phyloP scores from a whole-genome alignment of 1,140 invertebrate genomes.

The Potamilus streckersoni region DNA sequence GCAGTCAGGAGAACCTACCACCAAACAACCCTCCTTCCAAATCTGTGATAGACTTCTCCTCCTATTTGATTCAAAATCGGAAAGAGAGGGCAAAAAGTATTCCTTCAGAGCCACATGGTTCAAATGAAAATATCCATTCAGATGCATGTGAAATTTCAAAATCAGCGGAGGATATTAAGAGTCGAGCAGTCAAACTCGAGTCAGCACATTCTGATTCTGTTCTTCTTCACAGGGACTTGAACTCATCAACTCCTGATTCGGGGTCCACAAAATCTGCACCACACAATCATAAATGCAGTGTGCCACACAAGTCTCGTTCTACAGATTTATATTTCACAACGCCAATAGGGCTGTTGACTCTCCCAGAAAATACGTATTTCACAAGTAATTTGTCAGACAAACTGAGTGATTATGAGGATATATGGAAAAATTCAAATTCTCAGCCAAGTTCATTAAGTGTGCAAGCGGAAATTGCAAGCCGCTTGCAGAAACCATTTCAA shows the following conservation, averaged over 20 bases:
- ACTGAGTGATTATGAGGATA: conserved; percentile 94
- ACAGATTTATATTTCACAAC: too few relatives aligned
- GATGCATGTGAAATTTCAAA: too few relatives aligned
- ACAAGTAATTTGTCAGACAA: conserved; percentile 89
- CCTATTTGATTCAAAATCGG: conserved; percentile 30
- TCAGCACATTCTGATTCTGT: too few relatives aligned
- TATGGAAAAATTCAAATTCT: conserved; percentile 76
- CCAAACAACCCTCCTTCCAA: conserved; percentile 26
- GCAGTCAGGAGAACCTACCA: conserved; percentile 25
- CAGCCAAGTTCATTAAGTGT: conserved; percentile 32
- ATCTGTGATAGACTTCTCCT: conserved; percentile 42
- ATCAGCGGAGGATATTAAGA: too few relatives aligned
- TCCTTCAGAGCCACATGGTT: neutral
- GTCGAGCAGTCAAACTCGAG: too few relatives aligned
- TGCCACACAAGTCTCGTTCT: too few relatives aligned
- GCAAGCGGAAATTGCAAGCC: conserved; percentile 22
- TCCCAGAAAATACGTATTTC: conserved; percentile 75
- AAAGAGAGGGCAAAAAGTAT: conserved; percentile 11
- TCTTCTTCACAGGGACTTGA: too few relatives aligned
- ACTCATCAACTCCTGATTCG: too few relatives aligned
- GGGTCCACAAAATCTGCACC: too few relatives aligned
- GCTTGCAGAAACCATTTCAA: conserved; percentile 23
- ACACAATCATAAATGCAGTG: too few relatives aligned
- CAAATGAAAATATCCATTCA: neutral
- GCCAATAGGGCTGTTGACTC: conserved; percentile 50